phyloP scores from a whole-genome alignment of 2,797 vertebrate genomes.

The Sciaenops ocellatus region DNA sequence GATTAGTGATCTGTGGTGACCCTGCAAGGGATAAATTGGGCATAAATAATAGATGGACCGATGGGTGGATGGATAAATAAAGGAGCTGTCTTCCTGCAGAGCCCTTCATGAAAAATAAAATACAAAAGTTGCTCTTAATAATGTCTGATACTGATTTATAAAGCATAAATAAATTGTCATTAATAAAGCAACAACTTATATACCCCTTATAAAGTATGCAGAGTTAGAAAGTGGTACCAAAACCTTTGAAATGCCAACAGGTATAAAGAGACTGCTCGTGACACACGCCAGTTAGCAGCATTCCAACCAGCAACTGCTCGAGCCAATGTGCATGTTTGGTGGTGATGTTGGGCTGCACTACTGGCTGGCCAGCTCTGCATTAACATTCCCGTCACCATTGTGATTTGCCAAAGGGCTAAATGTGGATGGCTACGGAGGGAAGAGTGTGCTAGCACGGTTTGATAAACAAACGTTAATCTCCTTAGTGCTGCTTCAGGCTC shows the following conservation, averaged over 20 bases:
- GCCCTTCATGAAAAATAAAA: not conserved
- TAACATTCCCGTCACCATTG: slow-evolving; percentile 17
- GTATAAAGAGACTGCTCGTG: not conserved
- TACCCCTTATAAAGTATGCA: slow-evolving; percentile 1
- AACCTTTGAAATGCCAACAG: slow-evolving; percentile 5
- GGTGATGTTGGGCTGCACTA: slow-evolving; percentile 4
- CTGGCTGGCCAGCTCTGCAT: slow-evolving; percentile 27
- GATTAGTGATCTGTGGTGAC: not conserved
- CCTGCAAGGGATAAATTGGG: not conserved
- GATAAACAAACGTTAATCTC: slow-evolving; percentile 67
- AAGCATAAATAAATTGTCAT: not conserved
- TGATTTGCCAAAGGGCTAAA: slow-evolving; percentile 39
- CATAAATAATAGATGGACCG: not conserved
- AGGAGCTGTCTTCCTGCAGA: not conserved
- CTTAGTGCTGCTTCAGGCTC: slow-evolving; percentile 54
- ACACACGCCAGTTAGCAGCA: not conserved
- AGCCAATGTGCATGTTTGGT: slow-evolving; percentile 2
- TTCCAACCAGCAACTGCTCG: slow-evolving; percentile 17
- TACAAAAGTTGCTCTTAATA: not conserved
- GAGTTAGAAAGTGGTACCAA: slow-evolving; percentile 39
- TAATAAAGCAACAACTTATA: slow-evolving; percentile 7
- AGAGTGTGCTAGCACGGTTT: slow-evolving; percentile 49
- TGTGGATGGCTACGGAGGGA: slow-evolving; percentile 34
- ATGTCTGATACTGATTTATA: not conserved
- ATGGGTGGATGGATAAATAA: not conserved